Percentiles rank a stretch among this genome's conserved stretches.
These are phyloP conservation scores for Paelopatides confundens DNA, from an alignment of 53 echinoderm and acorn worm species.

Conservation along the genomic window DNA sequence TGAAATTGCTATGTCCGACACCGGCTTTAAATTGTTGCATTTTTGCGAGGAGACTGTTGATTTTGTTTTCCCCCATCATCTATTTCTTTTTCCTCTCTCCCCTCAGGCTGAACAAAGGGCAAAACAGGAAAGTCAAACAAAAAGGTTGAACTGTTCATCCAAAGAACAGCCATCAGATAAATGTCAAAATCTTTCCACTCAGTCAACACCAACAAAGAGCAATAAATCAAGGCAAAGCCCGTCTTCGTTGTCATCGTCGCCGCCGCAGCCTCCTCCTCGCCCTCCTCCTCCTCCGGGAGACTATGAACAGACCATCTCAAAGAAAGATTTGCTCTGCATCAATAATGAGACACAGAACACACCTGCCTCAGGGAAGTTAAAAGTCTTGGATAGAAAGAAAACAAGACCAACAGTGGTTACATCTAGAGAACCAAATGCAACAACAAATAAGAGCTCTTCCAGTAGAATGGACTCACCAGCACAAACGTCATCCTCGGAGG, in stretches of 20 bases:
- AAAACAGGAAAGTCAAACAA: conserved; percentile 36
- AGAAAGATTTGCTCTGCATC: neutral
- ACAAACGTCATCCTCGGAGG: conserved; percentile 21
- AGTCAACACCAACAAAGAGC: conserved; percentile 46
- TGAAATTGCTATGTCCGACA: too few species aligned
- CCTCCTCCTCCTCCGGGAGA: neutral
- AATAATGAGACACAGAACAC: conserved; percentile 8
- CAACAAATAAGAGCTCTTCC: conserved; percentile 10
- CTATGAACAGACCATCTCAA: neutral
- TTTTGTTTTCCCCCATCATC: too few species aligned
- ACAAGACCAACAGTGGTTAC: neutral
- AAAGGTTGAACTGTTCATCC: conserved; percentile 24
- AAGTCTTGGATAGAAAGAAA: conserved; percentile 5
- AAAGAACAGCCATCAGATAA: conserved; percentile 10
- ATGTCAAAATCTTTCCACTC: conserved; percentile 32
- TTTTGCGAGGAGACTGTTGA: too few species aligned
- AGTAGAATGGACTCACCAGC: neutral
- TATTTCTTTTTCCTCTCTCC: neutral
- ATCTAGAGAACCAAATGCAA: neutral
- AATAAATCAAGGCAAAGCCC: conserved; percentile 9
- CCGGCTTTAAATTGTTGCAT: too few species aligned
- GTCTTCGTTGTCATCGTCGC: neutral
- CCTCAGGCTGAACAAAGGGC: conserved; percentile 84
- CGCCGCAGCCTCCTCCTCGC: neutral
- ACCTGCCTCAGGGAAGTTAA: conserved; percentile 40